Evolutionary conservation across 1,140 invertebrate genomes (phyloP).

Genomic region (Halesus radiatus): DNA sequence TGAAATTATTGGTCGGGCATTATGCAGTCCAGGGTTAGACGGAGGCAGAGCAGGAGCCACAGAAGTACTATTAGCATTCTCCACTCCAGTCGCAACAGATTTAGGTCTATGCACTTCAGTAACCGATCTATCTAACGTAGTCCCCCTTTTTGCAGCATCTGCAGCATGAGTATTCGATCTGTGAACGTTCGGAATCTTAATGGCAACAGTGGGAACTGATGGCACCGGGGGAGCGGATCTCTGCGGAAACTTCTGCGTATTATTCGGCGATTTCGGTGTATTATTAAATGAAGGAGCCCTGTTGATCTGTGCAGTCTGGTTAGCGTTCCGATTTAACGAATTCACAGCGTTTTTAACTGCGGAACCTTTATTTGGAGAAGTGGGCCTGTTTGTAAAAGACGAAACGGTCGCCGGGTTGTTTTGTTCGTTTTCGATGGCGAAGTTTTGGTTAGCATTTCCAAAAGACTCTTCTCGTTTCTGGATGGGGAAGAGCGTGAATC

Average conservation of each 20-base stretch:
- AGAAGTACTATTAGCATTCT: slow-evolving; percentile 65
- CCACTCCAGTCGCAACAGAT: slow-evolving; percentile 58
- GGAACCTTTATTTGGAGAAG: slow-evolving; percentile 35
- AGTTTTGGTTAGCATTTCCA: slow-evolving; percentile 53
- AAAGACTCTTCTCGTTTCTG: slow-evolving; percentile 67
- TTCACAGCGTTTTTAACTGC: slow-evolving; percentile 48
- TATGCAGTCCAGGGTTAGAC: slow-evolving; percentile 69
- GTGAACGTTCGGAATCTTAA: slow-evolving; percentile 62
- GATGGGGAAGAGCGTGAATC: slow-evolving; percentile 82
- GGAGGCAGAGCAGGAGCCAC: slow-evolving; percentile 74
- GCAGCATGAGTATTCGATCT: slow-evolving; percentile 56
- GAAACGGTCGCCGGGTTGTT: slow-evolving; percentile 35
- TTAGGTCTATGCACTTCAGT: slow-evolving; percentile 58
- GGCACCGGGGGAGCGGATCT: slow-evolving; percentile 56
- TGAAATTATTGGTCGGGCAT: slow-evolving; percentile 81
- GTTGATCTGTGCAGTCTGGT: slow-evolving; percentile 41
- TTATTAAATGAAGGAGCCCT: slow-evolving; percentile 45
- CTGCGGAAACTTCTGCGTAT: slow-evolving; percentile 55
- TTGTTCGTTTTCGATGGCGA: slow-evolving; percentile 52
- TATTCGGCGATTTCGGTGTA: slow-evolving; percentile 51
- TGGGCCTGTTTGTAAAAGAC: slow-evolving; percentile 30
- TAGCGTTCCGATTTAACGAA: slow-evolving; percentile 41
- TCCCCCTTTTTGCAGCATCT: slow-evolving; percentile 57
- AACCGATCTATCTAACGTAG: slow-evolving; percentile 53
- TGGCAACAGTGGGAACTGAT: slow-evolving; percentile 62